phyloP scores from a whole-genome alignment of 2,797 vertebrate species.

The Pachyuromys duprasi region DNA sequence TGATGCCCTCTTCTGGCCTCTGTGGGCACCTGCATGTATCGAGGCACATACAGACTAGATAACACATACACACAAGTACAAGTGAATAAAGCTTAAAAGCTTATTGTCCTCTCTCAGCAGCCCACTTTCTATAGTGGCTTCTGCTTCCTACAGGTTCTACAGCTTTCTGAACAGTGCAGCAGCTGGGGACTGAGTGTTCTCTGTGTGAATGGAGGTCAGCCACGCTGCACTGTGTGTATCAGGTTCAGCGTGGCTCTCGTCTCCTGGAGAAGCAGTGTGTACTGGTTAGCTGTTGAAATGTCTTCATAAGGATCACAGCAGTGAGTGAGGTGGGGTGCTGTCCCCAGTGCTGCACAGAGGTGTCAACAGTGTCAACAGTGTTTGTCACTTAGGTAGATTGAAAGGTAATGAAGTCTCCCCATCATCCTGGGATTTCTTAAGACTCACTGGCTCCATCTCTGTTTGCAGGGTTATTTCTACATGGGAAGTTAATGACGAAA shows the following conservation, averaged over 20 bases:
- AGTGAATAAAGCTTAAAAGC: not conserved
- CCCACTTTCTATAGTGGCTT: not conserved
- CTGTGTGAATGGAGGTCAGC: not conserved
- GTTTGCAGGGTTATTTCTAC: not conserved
- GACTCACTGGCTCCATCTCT: not conserved
- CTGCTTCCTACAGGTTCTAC: not conserved
- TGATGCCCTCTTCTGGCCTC: not conserved
- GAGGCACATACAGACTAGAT: not conserved
- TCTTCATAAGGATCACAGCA: not conserved
- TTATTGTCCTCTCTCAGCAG: not conserved
- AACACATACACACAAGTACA: not conserved
- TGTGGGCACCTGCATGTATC: not conserved
- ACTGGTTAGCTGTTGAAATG: not conserved
- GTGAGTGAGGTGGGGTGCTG: not conserved
- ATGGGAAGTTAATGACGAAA: not conserved
- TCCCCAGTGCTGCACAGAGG: not conserved
- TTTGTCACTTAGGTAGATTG: no score
- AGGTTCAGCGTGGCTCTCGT: not conserved
- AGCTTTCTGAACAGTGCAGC: not conserved
- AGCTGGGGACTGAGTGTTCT: not conserved
- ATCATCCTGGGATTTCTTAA: not conserved
- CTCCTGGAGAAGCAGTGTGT: not conserved
- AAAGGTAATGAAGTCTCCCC: not conserved
- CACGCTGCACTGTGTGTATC: not conserved
- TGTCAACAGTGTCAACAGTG: not conserved